Conservation (phyloP, 2,888 invertebrate genomes). For the Cacoxenus indagator region DNA sequence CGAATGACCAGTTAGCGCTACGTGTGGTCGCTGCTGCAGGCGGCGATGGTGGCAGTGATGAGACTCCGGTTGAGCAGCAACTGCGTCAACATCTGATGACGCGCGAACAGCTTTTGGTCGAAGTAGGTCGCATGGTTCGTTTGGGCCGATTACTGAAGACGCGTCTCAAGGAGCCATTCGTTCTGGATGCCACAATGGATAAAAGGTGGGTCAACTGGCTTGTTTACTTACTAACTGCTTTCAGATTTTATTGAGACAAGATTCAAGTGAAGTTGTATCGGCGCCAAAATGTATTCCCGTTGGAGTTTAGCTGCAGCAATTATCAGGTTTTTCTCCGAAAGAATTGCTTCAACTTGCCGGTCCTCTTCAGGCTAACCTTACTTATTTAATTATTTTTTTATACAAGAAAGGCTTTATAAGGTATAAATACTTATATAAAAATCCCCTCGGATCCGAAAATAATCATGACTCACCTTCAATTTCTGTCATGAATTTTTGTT, state of each 20-base stretch:
- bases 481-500: too few species aligned
- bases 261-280: slow-evolving; percentile 6
- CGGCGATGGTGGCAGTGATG: slow-evolving; percentile 32
- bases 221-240: too few species aligned
- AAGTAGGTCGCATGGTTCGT: slow-evolving; percentile 81
- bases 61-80: slow-evolving; percentile 52
- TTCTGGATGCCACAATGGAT: slow-evolving; percentile 66
- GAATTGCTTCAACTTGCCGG: neutral
- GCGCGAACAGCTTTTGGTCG: slow-evolving; percentile 77
- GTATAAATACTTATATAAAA: too few species aligned
- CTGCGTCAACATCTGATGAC: slow-evolving; percentile 74
- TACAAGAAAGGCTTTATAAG: too few species aligned
- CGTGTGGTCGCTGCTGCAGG: neutral
- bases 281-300: neutral
- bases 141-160: slow-evolving; percentile 78
- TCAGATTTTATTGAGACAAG: too few species aligned
- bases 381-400: too few species aligned
- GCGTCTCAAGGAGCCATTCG: slow-evolving; percentile 77
- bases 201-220: slow-evolving; percentile 68
- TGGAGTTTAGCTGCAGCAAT: too few species aligned
- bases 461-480: too few species aligned
- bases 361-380: too few species aligned
- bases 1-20: neutral
- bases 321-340: too few species aligned
- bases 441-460: too few species aligned